These are phyloP conservation scores for Aeoliscus strigatus DNA, from an alignment of 2,797 vertebrate species.

Conservation along the genomic window DNA sequence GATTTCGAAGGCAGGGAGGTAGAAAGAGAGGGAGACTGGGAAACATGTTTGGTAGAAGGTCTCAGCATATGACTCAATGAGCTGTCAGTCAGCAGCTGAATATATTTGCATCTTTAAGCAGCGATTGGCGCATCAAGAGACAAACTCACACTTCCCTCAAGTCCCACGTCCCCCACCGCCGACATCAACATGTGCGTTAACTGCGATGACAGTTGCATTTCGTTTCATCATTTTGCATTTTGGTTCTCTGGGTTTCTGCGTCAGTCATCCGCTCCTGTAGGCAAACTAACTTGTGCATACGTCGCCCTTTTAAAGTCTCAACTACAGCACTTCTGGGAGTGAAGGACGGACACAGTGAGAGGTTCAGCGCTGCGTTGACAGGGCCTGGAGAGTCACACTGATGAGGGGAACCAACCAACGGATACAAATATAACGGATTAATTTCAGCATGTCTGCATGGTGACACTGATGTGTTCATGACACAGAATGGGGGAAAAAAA, in stretches of 20 bases:
- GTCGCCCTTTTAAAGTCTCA: conserved; percentile 44
- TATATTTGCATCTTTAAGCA: conserved; percentile 56
- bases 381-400: no score
- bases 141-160: conserved; percentile 18
- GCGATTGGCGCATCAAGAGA: conserved; percentile 41
- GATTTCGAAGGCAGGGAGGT: conserved; percentile 32
- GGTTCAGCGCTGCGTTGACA: conserved; percentile 52
- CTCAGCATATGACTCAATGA: conserved; percentile 37
- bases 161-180: conserved; percentile 9
- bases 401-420: no score
- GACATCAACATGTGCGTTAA: conserved; percentile 4
- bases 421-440: no score
- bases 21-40: conserved; percentile 1
- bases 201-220: conserved; percentile 51
- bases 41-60: conserved; percentile 37
- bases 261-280: conserved; percentile 7
- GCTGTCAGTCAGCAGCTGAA: conserved; percentile 58
- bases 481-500: no score
- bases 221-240: conserved; percentile 54
- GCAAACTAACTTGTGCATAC: conserved; percentile 31
- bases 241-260: conserved; percentile 20
- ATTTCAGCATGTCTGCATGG: no score
- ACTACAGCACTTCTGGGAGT: conserved; percentile 39
- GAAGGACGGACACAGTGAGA: conserved; percentile 39
- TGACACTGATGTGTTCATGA: no score